Evolutionary conservation across 2,888 invertebrate genomes (phyloP), one percentile per base, ranked within the genome.

Genomic region (Achlya flavicornis): DNA sequence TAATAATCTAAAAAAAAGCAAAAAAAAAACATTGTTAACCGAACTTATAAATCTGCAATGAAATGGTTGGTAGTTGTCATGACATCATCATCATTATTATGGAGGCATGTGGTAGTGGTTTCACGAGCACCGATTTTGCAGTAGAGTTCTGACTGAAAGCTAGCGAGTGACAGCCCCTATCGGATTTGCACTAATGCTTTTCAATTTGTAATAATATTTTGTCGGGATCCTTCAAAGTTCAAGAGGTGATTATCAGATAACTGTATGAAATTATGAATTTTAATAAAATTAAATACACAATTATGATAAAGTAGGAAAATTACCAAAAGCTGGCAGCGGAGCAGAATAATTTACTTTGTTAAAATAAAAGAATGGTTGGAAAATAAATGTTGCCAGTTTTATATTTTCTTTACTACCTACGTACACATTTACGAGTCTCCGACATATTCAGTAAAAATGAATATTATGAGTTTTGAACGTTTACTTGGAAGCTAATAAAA

Each of bases 121-220:
- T 35, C 4, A 35, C 16, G 8, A n/a, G n/a, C n/a, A 38, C 16
- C 38, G 35, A 38, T 35, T 38, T 35, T 16, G 35, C 38, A 38
- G 32, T 35, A 48, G 33, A 43, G 64, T 61, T 59, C n/a, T n/a
- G n/a, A 26, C 67, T 67, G 60, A 64, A 63, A 64, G 66, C 57
- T 46, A 43, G 62, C 53, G 48, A 61, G 66, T 41, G 64, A 64
- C 35, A 57, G 58, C 53, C 58, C 58, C 26, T 33, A 41, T 60
- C 57, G 35, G 67, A 60, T 66, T 43, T 62, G 58, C 60, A 57
- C 60, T 58, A 62, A 53, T 35, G 57, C 57, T n/a, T 53, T 57
- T 64, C 48, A 62, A 66, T 66, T 66, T 70, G n/a, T n/a, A n/a
- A n/a, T n/a, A n/a, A n/a, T n/a, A n/a, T n/a, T n/a, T n/a, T n/a